These are phyloP conservation scores for Dendrolimus punctatus DNA, from an alignment of 1,140 invertebrate species.

Conservation along the genomic window DNA sequence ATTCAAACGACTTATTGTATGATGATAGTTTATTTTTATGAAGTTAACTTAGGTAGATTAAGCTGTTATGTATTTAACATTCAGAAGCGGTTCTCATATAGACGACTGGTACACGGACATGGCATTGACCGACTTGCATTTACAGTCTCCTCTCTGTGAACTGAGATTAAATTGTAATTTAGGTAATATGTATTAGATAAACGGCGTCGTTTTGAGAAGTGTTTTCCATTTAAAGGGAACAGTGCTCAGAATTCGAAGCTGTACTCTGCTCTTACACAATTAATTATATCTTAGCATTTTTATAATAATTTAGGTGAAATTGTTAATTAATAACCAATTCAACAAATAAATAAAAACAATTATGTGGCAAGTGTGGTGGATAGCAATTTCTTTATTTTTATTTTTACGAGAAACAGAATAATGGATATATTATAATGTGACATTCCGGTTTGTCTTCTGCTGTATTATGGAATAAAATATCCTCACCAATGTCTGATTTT, in stretches of 20 bases:
- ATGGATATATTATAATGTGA: slow-evolving; percentile 65
- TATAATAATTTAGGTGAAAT: slow-evolving; percentile 69
- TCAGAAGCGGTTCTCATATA: slow-evolving; percentile 35
- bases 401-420: slow-evolving; percentile 58
- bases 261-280: slow-evolving; percentile 67
- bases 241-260: slow-evolving; percentile 50
- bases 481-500: slow-evolving; percentile 61
- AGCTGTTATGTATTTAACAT: slow-evolving; percentile 68
- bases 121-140: slow-evolving; percentile 55
- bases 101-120: slow-evolving; percentile 31
- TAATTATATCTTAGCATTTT: slow-evolving; percentile 71
- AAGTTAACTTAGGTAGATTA: slow-evolving; percentile 67
- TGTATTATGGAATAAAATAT: slow-evolving; percentile 75
- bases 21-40: slow-evolving; percentile 65
- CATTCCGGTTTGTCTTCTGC: slow-evolving; percentile 74
- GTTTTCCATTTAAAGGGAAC: slow-evolving; percentile 38
- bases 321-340: slow-evolving; percentile 28
- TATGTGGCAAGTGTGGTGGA: slow-evolving; percentile 54
- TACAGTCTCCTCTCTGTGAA: slow-evolving; percentile 57
- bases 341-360: slow-evolving; percentile 54
- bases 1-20: slow-evolving; percentile 51
- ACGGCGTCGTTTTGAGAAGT: slow-evolving; percentile 51
- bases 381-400: slow-evolving; percentile 48
- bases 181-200: slow-evolving; percentile 64
- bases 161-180: slow-evolving; percentile 63